Percentiles rank a stretch among this genome's conserved stretches.
Evolutionary conservation across 2,888 invertebrate species (phyloP).

Genomic region (Gibbula magus): DNA sequence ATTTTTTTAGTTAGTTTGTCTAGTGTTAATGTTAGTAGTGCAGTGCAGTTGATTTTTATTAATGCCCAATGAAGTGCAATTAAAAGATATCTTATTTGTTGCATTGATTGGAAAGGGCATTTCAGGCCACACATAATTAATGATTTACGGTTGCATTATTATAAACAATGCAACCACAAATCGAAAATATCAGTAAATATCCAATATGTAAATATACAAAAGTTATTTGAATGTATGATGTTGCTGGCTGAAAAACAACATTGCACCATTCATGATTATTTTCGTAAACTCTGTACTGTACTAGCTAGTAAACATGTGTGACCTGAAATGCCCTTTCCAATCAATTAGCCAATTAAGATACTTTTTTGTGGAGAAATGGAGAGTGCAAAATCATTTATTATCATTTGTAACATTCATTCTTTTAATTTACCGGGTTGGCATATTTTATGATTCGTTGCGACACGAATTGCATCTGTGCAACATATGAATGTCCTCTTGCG

Average conservation of each 20-base stretch:
- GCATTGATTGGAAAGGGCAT: not conserved
- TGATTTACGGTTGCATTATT: too few species aligned
- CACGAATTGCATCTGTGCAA: not conserved
- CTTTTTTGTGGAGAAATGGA: not conserved
- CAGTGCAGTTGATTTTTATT: too few species aligned
- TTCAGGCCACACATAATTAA: not conserved
- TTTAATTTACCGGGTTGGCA: not conserved
- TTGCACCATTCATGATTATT: not conserved
- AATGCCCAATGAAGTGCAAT: too few species aligned
- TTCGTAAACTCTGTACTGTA: not conserved
- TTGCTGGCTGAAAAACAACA: too few species aligned
- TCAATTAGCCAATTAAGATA: not conserved
- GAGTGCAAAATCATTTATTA: not conserved
- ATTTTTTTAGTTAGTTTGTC: too few species aligned
- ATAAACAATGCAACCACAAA: too few species aligned
- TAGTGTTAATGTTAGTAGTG: too few species aligned
- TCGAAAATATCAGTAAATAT: too few species aligned
- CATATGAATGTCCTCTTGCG: conserved; percentile 25
- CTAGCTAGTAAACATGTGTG: not conserved
- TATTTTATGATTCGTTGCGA: not conserved
- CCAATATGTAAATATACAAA: too few species aligned
- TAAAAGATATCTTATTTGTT: not conserved
- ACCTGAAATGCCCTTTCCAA: not conserved
- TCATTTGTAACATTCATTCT: too few species aligned
- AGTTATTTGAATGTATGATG: too few species aligned